Conservation (phyloP, 2,113 vertebrate species). For the Ictidomys tridecemlineatus region DNA sequence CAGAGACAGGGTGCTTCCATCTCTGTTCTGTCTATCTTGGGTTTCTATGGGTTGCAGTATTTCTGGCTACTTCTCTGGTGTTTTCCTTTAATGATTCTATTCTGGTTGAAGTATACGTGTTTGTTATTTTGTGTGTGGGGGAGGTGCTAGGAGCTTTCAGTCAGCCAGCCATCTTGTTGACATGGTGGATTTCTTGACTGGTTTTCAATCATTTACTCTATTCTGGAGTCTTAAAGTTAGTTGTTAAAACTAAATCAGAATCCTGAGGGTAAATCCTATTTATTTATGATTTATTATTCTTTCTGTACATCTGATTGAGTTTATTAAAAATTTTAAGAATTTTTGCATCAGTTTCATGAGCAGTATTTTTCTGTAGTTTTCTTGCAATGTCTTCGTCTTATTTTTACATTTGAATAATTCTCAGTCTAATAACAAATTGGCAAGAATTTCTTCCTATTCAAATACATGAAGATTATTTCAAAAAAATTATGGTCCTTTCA, state of each 20-base stretch:
- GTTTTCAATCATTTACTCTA: not conserved
- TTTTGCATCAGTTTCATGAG: not conserved
- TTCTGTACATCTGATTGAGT: not conserved
- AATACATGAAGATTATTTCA: not conserved
- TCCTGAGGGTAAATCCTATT: not conserved
- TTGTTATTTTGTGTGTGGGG: not conserved
- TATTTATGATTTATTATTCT: not conserved
- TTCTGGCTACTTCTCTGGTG: not conserved
- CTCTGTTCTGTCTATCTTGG: not conserved
- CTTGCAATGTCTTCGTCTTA: not conserved
- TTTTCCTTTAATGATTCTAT: not conserved
- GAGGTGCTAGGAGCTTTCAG: not conserved
- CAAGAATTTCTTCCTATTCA: not conserved
- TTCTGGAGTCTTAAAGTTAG: not conserved
- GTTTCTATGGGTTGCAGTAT: not conserved
- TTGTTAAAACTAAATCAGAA: not conserved
- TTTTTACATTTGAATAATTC: not conserved
- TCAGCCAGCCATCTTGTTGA: not conserved
- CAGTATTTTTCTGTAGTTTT: not conserved
- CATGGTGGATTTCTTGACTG: not conserved
- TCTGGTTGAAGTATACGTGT: not conserved
- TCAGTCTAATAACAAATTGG: not conserved
- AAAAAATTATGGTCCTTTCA: not conserved
- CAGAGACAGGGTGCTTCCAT: not conserved
- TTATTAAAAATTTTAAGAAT: not conserved